Evolutionary conservation across 2,113 vertebrate genomes (phyloP), one percentile per base, ranked within the genome.

Genomic region (Peromyscus leucopus): DNA sequence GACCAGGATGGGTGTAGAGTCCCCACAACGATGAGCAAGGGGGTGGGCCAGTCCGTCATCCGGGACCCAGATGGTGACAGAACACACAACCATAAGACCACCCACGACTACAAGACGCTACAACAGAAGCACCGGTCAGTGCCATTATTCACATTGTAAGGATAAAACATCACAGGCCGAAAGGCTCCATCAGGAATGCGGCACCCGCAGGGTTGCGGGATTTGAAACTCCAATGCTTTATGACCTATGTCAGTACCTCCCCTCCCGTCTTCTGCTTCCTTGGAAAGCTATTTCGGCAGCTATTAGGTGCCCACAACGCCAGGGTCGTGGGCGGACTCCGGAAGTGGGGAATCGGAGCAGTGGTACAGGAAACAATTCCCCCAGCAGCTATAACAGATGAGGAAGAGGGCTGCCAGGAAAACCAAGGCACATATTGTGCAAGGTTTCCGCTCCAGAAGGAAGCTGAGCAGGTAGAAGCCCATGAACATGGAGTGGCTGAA

Each of bases 401-500:
- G 99, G 95, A 99, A 99, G 2, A 99, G 98, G 89, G 99, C 99
- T 78, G 99, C 99, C 95, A 99, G 99, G 98, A 99, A 99, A 97
- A 99, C 99, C 99, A 99, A 99, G 99, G 99, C 99, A 99, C 99
- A 99, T 98, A 99, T 99, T 10, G 99, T 99, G 99, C 99, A 99
- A 96, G 99, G 99, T 98, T 99, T 99, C 98, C 99, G 99, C 98
- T 99, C 99, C 99, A 99, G 98, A 97, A 99, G 99, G 98, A 99
- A 99, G 99, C 99, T 99, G 98, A 99, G 99, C 98, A 99, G 98
- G 98, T 99, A 99, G 99, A 99, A 99, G 98, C 99, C 99, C 99
- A 99, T 99, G 98, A 99, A 99, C 99, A 99, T 99, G 79, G 99
- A 99, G 99, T 99, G 99, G 98, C 99, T 99, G 98, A 99, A 99